Conservation (phyloP, 2,888 invertebrate species). For the Drosophila glabriapex region DNA sequence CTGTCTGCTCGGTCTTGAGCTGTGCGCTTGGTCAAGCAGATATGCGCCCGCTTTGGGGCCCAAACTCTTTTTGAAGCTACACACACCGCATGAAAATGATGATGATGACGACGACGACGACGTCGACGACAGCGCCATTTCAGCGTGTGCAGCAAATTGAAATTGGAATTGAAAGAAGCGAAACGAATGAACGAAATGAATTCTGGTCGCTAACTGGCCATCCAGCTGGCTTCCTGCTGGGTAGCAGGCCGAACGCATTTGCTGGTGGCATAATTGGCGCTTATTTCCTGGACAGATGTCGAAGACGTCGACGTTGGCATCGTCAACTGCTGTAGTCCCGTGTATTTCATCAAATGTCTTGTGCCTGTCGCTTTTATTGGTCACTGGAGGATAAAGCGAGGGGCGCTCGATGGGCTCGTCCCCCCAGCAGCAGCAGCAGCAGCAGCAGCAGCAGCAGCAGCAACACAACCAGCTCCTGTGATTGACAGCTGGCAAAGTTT, state of each 20-base stretch:
- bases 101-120: slow-evolving; percentile 13
- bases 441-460: too few relatives aligned
- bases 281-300: slow-evolving; percentile 82
- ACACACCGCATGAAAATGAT: slow-evolving; percentile 57
- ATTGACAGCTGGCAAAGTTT: slow-evolving; percentile 79
- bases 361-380: slow-evolving; percentile 69
- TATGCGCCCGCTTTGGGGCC: slow-evolving; percentile 28
- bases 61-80: slow-evolving; percentile 50
- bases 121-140: slow-evolving; percentile 58
- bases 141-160: slow-evolving; percentile 79
- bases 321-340: slow-evolving; percentile 13
- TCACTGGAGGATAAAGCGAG: slow-evolving; percentile 68
- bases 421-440: not conserved
- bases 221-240: slow-evolving; percentile 77
- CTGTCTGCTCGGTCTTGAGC: slow-evolving; percentile 25
- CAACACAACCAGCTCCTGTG: slow-evolving; percentile 47
- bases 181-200: slow-evolving; percentile 72
- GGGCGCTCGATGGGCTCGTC: not conserved
- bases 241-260: slow-evolving; percentile 66
- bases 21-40: slow-evolving; percentile 81
- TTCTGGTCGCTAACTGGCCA: slow-evolving; percentile 76
- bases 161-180: slow-evolving; percentile 78
- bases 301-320: slow-evolving; percentile 30
- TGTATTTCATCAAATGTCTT: slow-evolving; percentile 77
- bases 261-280: slow-evolving; percentile 83